phyloP scores from a whole-genome alignment of 2,888 invertebrate genomes.

The Drosophila mercatorum region DNA sequence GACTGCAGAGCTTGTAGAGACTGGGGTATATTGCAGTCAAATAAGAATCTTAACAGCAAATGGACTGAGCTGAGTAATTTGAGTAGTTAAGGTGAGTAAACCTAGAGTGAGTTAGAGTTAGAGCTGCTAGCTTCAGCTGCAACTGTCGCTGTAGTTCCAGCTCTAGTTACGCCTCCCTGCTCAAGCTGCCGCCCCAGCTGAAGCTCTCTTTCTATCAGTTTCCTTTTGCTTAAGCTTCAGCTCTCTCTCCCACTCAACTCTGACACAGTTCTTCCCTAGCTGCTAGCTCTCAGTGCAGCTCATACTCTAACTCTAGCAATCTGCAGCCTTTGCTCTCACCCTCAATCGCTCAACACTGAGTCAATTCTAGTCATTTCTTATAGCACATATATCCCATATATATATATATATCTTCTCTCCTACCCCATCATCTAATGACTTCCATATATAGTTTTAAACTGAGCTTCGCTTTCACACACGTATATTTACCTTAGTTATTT shows the following conservation, averaged over 20 bases:
- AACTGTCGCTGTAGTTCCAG: too few species aligned
- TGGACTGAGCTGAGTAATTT: too few species aligned
- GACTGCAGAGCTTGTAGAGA: neutral
- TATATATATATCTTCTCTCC: neutral
- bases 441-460: constrained; percentile 1
- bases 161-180: too few species aligned
- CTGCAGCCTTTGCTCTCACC: neutral
- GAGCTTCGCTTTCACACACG: neutral
- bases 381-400: too few species aligned
- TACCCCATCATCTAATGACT: neutral
- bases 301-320: neutral
- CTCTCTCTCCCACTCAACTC: neutral
- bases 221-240: too few species aligned
- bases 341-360: too few species aligned
- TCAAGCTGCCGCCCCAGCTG: too few species aligned
- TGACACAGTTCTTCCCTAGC: neutral
- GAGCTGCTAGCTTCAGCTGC: too few species aligned
- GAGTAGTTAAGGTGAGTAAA: too few species aligned
- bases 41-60: too few species aligned
- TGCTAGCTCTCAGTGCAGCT: neutral
- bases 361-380: neutral
- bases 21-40: neutral
- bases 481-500: constrained; percentile 25
- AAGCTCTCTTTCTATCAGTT: too few species aligned
- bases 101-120: too few species aligned